Evolutionary conservation across 2,888 invertebrate genomes (phyloP).

Genomic region (Plemyria rubiginata): DNA sequence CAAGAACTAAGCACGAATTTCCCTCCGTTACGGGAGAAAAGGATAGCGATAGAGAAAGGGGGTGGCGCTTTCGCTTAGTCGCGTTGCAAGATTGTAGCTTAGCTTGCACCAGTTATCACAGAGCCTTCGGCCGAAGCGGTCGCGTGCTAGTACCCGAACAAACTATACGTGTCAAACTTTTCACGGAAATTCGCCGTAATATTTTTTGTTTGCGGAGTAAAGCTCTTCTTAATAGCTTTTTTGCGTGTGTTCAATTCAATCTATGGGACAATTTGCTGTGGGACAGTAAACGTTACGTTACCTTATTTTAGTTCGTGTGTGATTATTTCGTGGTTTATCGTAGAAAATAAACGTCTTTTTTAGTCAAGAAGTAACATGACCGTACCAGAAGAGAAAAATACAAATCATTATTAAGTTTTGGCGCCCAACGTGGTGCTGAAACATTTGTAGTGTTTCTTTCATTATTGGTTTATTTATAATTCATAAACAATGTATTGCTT

Average conservation of each 20-base stretch:
- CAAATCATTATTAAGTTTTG: conserved; percentile 28
- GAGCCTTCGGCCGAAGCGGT: conserved; percentile 55
- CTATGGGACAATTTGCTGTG: conserved; percentile 59
- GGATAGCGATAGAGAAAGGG: conserved; percentile 64
- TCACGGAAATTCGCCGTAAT: conserved; percentile 74
- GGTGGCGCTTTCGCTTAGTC: conserved; percentile 63
- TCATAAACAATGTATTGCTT: conserved; percentile 48
- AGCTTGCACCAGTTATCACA: conserved; percentile 68
- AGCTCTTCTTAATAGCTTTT: conserved; percentile 71
- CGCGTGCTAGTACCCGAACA: conserved; percentile 47
- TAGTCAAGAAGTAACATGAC: background rate
- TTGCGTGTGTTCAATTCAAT: conserved; percentile 77
- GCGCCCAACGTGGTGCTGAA: conserved; percentile 54
- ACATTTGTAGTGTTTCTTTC: conserved; percentile 1
- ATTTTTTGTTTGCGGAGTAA: conserved; percentile 59
- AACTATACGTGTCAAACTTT: conserved; percentile 70
- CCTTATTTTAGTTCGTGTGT: conserved; percentile 20
- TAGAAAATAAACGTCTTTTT: conserved; percentile 7
- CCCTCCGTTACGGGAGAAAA: conserved; percentile 54
- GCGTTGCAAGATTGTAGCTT: conserved; percentile 58
- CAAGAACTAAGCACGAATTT: conserved; percentile 57
- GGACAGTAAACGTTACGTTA: conserved; percentile 30
- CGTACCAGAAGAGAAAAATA: conserved; percentile 4
- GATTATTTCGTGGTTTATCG: conserved; percentile 11
- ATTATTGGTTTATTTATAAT: background rate